phyloP scores from a whole-genome alignment of 1,140 invertebrate genomes.

The Archivesica marissinica region DNA sequence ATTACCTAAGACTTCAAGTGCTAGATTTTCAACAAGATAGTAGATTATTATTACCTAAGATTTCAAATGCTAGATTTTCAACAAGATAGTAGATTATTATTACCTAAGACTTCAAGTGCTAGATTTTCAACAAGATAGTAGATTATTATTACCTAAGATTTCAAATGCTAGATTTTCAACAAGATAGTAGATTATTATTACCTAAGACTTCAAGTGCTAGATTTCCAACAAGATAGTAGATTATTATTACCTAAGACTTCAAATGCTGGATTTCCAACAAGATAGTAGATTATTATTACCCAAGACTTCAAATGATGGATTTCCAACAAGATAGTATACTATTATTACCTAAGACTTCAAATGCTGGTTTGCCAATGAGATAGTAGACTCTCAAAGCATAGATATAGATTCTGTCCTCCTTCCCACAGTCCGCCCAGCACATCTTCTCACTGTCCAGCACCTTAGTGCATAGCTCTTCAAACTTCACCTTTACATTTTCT shows the following conservation, averaged over 20 bases:
- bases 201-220: too few relatives aligned
- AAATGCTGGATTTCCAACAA: slow-evolving; percentile 68
- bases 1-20: too few relatives aligned
- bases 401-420: slow-evolving; percentile 57
- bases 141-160: too few relatives aligned
- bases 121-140: too few relatives aligned
- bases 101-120: too few relatives aligned
- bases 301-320: slow-evolving; percentile 67
- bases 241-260: slow-evolving; percentile 67
- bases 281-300: slow-evolving; percentile 71
- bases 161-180: too few relatives aligned
- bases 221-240: too few relatives aligned
- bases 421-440: slow-evolving; percentile 65
- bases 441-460: slow-evolving; percentile 60
- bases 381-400: slow-evolving; percentile 66
- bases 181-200: too few relatives aligned
- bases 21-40: too few relatives aligned
- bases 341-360: slow-evolving; percentile 65
- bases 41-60: too few relatives aligned
- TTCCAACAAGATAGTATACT: slow-evolving; percentile 67
- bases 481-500: slow-evolving; percentile 66
- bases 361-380: slow-evolving; percentile 65
- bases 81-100: too few relatives aligned
- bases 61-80: too few relatives aligned
- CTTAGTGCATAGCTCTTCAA: slow-evolving; percentile 27